phyloP scores from a whole-genome alignment of 2,797 vertebrate species.

The Kryptopterus vitreolus region DNA sequence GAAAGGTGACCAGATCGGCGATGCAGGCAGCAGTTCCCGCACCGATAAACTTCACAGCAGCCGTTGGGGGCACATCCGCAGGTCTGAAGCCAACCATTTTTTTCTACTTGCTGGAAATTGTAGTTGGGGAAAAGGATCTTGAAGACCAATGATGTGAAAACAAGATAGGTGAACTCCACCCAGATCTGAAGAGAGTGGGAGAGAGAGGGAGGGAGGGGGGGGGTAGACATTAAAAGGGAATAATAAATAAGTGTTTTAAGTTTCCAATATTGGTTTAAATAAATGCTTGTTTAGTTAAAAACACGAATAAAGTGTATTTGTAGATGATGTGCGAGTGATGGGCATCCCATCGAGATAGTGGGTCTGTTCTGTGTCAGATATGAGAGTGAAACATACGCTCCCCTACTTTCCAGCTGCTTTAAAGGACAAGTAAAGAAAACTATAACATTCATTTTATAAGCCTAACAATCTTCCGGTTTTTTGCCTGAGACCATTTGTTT shows the following conservation, averaged over 20 bases:
- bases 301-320: background rate
- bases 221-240: background rate
- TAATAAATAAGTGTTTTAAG: accelerated
- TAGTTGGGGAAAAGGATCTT: constrained; percentile 28
- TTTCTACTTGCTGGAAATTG: constrained; percentile 11
- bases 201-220: background rate
- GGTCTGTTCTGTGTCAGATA: background rate
- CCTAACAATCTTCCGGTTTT: background rate
- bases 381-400: background rate
- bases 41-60: constrained; percentile 83
- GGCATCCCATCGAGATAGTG: background rate
- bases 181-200: constrained; percentile 62
- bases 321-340: background rate
- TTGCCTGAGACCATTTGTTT: background rate
- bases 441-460: background rate
- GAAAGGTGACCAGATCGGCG: constrained; percentile 87
- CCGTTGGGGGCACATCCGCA: constrained; percentile 80
- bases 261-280: background rate
- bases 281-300: background rate
- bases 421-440: background rate
- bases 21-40: constrained; percentile 86
- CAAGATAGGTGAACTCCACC: constrained; percentile 68
- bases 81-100: constrained; percentile 86
- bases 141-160: constrained; percentile 59
- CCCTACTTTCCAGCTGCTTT: no score